Percentiles rank a stretch among this genome's conserved stretches.
Evolutionary conservation across 2,113 vertebrate species (phyloP).

Genomic region (Sceloporus tristichus): DNA sequence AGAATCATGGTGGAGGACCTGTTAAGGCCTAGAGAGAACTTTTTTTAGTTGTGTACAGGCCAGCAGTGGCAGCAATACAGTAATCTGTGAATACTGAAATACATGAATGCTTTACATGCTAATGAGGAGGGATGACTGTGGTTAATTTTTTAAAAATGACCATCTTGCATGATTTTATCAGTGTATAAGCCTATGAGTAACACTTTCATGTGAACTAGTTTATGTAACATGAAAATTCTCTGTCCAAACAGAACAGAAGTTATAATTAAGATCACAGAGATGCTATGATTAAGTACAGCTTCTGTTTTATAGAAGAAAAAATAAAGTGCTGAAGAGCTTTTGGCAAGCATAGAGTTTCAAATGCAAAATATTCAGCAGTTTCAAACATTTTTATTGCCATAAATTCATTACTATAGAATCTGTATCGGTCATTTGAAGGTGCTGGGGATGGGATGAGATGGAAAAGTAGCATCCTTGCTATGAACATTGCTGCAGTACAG

Average conservation of each 20-base stretch:
- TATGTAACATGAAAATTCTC: not conserved
- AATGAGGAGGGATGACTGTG: too few relatives aligned
- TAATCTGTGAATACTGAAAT: too few relatives aligned
- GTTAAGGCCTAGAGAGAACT: too few relatives aligned
- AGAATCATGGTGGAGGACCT: too few relatives aligned
- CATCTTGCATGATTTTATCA: not conserved
- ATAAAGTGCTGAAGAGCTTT: not conserved
- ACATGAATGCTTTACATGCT: too few relatives aligned
- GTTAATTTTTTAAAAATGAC: not conserved
- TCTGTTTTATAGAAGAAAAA: not conserved
- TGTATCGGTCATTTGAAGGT: not conserved
- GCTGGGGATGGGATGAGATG: not conserved
- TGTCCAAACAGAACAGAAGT: not conserved
- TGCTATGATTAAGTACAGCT: not conserved
- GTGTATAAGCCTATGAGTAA: not conserved
- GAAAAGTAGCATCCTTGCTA: not conserved
- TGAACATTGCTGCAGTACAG: not conserved
- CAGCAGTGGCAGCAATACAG: too few relatives aligned
- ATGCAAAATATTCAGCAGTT: not conserved
- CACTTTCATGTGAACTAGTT: not conserved
- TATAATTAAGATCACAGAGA: not conserved
- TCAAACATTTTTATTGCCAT: not conserved
- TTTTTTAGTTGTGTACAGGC: too few relatives aligned
- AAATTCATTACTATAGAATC: not conserved
- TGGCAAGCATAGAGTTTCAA: not conserved